Evolutionary conservation across 2,888 invertebrate genomes (phyloP).

Genomic region (Prosopocoilus inquinatus): DNA sequence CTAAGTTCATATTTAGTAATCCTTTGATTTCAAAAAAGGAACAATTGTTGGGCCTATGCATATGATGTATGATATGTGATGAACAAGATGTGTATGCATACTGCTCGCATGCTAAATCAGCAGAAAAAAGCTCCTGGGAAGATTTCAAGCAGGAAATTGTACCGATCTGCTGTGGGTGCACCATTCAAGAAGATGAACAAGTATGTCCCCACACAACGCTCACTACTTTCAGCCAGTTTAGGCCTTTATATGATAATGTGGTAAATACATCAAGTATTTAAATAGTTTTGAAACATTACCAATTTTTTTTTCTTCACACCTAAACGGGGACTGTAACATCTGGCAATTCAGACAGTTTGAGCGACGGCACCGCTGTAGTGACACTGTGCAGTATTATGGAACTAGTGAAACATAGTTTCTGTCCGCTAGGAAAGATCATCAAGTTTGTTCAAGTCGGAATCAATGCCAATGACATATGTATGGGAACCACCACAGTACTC

Average conservation of each 20-base stretch:
- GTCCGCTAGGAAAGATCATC: slow-evolving; percentile 71
- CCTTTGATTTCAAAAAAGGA: too few relatives aligned
- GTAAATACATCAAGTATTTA: slow-evolving; percentile 30
- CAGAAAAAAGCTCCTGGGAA: slow-evolving; percentile 60
- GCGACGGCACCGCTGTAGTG: slow-evolving; percentile 88
- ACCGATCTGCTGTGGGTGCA: slow-evolving; percentile 50
- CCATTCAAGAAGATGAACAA: slow-evolving; percentile 62
- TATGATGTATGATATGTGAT: slow-evolving; percentile 48
- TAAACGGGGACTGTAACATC: slow-evolving; percentile 67
- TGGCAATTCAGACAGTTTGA: slow-evolving; percentile 77
- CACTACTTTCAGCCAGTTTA: slow-evolving; percentile 61
- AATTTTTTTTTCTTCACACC: background rate
- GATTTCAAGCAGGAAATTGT: slow-evolving; percentile 71
- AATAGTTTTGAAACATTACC: slow-evolving; percentile 41
- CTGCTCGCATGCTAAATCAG: slow-evolving; percentile 65
- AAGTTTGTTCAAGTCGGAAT: slow-evolving; percentile 77
- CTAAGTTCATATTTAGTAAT: too few relatives aligned
- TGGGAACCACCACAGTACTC: slow-evolving; percentile 73
- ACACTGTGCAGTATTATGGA: slow-evolving; percentile 66
- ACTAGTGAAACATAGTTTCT: slow-evolving; percentile 56
- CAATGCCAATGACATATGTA: slow-evolving; percentile 78
- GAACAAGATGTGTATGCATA: slow-evolving; percentile 71
- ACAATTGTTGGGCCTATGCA: too few relatives aligned
- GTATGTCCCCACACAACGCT: slow-evolving; percentile 63
- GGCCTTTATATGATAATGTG: slow-evolving; percentile 60